Evolutionary conservation across 2,113 vertebrate genomes (phyloP).

Genomic region (Probosciger aterrimus): DNA sequence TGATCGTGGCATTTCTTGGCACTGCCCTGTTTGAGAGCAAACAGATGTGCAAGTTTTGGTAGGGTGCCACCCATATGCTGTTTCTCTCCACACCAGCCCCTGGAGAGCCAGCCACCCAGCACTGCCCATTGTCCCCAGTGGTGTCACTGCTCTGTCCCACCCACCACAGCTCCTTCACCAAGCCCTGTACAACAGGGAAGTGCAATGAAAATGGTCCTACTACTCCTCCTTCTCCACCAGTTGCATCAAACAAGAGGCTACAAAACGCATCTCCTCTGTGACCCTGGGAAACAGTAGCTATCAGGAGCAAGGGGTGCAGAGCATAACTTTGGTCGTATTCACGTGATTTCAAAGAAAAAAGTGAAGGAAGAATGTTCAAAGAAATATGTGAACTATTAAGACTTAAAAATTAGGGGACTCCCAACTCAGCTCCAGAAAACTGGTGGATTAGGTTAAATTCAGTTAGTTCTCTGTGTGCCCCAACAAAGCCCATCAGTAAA

Average conservation of each 20-base stretch:
- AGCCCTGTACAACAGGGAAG: too few relatives aligned
- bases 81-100: neutral
- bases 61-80: neutral
- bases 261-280: neutral
- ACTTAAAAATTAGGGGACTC: neutral
- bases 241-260: neutral
- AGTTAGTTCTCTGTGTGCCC: neutral
- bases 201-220: neutral
- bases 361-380: neutral
- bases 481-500: neutral
- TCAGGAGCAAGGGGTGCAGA: neutral
- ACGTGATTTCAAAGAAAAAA: neutral
- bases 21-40: neutral
- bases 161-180: neutral
- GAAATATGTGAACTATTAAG: neutral
- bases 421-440: neutral
- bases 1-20: accelerated
- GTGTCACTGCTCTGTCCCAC: neutral
- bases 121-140: neutral
- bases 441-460: neutral
- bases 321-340: neutral
- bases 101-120: neutral
- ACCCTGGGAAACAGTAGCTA: neutral
- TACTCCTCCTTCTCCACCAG: neutral
- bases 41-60: neutral